phyloP scores from a whole-genome alignment of 1,140 invertebrate genomes.

The Cotesia glomerata region DNA sequence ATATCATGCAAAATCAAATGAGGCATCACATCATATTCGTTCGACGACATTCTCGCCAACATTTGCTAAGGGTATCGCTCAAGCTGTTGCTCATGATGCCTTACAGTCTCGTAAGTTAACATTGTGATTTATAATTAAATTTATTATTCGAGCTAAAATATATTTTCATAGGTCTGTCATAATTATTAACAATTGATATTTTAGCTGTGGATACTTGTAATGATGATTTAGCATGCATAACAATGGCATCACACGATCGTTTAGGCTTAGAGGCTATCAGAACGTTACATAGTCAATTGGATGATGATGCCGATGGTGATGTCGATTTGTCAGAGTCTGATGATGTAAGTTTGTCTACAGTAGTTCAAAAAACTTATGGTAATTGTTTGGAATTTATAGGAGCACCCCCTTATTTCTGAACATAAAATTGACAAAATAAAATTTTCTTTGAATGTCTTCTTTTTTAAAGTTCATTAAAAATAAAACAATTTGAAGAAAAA shows the following conservation, averaged over 20 bases:
- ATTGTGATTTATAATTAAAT: neutral
- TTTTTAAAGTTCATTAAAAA: too few species aligned
- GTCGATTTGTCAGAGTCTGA: conserved; percentile 93
- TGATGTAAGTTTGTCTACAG: conserved; percentile 74
- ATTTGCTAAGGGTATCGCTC: conserved; percentile 56
- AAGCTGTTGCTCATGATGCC: conserved; percentile 56
- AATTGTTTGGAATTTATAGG: too few species aligned
- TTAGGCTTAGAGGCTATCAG: conserved; percentile 88
- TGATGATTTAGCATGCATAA: conserved; percentile 77
- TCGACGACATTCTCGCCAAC: conserved; percentile 51
- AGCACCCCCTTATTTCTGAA: too few species aligned
- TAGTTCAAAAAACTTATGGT: neutral
- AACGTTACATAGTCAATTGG: conserved; percentile 85
- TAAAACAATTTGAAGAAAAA: too few species aligned
- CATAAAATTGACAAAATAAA: too few species aligned
- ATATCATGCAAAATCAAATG: conserved; percentile 44
- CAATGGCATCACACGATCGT: conserved; percentile 76
- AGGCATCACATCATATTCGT: conserved; percentile 35
- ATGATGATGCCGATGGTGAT: conserved; percentile 94
- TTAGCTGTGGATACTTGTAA: conserved; percentile 63
- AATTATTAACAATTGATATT: conserved; percentile 23
- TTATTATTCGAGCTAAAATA: conserved; percentile 18
- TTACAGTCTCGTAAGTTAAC: conserved; percentile 42
- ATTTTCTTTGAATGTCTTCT: too few species aligned
- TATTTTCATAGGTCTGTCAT: conserved; percentile 10